Base-by-base conservation (phyloP, 2,888 invertebrate genomes). In the Caenorhabditis wallacei region DNA sequence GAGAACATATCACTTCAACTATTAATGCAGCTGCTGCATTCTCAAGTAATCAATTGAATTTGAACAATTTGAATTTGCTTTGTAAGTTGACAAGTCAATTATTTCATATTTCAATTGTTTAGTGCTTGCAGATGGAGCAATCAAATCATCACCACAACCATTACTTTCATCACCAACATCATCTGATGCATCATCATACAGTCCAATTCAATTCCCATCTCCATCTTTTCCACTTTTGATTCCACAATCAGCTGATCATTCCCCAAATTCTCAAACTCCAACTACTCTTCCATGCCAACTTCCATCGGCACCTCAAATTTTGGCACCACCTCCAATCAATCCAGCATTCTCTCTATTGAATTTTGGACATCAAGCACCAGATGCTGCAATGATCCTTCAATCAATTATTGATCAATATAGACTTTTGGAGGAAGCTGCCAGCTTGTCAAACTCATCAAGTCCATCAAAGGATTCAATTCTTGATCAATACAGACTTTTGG, bases 1-100 rank as follows among this genome's bases (percentile, higher is more conserved):
- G 89, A 68, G 88, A 90, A 64, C 87, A 86, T 63, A 82, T 89
- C 37, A 86, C 87, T 24, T 80, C 84, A 1, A 84, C 86, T 11
- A 68, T 89, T 22, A 87, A 87, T 57, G 88, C 87, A 0, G 88
- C 88, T 0, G 87, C 88, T 16, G 81, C 86, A 4, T 59, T 85
- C 16, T 78, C 84, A n/a, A 85, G 80, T 11, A 63, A 64, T 20
- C 72, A 80, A 35, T 76, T 85, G 69, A 74, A 51, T 20, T 75
- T 87, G 30, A 70, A 68, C 13, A 80, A 68, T 26, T 66, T 85
- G 69, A 84, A 85, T 40, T 69, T 87, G 18, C 76, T 87, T n/a
- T 84, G 87, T 87, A 68, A 85, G 85, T 84, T 51, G n/a, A 8
- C 0, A 26, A 3, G 7, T 4, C 5, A 0, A 16, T 43, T 3